Base-by-base conservation (phyloP, 2,113 vertebrate genomes). In the Empidonax alnorum region DNA sequence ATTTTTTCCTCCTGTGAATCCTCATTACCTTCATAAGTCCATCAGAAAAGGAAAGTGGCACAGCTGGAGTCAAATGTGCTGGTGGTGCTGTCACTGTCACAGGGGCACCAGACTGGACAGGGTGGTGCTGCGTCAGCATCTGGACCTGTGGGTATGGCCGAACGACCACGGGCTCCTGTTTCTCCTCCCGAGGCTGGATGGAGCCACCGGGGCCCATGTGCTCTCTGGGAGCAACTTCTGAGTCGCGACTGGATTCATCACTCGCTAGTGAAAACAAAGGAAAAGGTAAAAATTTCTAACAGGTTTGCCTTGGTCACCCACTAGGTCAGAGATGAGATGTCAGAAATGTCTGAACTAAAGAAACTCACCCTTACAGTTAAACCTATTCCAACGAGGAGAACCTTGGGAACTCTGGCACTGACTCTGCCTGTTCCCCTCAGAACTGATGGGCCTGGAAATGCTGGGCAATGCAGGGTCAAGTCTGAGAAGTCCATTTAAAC, bases 81-180 rank as follows among this genome's bases (percentile, higher is more conserved):
- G 99, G 97, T 9, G 99, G 97, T 35, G 99, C 97, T 52, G 99
- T 97, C 94, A 99, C 98, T 6, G 99, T 98, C 41, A 99, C 98
- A 0, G 99, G 98, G 7, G 98, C 97, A 41, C 98, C 98, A 2
- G 99, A 97, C 84, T 98, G 98, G 24, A 99, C 98, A 49, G 99
- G 96, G 82, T 99, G 97, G 58, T 99, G 98, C 87, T 98, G 98
- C 1, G 98, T 91, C 91, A 98, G 52, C 96, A 99, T 97, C 96
- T 98, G 99, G 47, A 99, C 98, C 97, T 99, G 99, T 6, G 99
- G 99, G 63, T 99, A 99, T 0, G 99, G 99, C 89, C 99, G 98
- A 41, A 99, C 99, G 92, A 99, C 99, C 87, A 99, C 99, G 0
- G 99, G 99, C 76, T 99, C 99, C 96, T 99, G 99, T 96, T 99